These are phyloP conservation scores for Daubentonia madagascariensis DNA, from an alignment of 2,113 vertebrate species.

Conservation along the genomic window DNA sequence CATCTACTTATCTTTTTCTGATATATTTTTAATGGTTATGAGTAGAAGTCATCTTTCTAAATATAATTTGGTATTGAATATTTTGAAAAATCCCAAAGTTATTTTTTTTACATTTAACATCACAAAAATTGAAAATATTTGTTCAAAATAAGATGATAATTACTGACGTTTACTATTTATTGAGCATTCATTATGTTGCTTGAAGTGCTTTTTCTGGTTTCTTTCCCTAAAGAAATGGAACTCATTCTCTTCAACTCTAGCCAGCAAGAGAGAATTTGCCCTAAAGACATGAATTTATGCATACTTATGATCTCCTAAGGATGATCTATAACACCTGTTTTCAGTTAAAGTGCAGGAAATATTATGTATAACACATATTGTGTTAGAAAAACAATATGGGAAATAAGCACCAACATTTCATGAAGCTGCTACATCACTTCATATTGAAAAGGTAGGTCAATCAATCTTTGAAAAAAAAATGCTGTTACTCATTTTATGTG, in stretches of 20 bases:
- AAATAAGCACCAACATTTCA: constrained; percentile 33
- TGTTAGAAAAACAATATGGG: constrained; percentile 24
- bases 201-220: not conserved
- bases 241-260: not conserved
- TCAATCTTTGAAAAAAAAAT: constrained; percentile 2
- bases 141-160: not conserved
- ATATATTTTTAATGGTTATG: not conserved
- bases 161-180: not conserved
- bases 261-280: not conserved
- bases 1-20: not conserved
- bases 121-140: not conserved
- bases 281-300: constrained; percentile 26
- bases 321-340: constrained; percentile 45
- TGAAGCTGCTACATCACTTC: constrained; percentile 14
- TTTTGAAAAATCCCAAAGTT: not conserved
- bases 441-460: constrained; percentile 8
- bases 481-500: not conserved
- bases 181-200: not conserved
- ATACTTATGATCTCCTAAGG: not conserved
- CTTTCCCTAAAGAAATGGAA: not conserved
- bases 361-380: not conserved
- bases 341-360: constrained; percentile 48
- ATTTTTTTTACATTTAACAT: not conserved
- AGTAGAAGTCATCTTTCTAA: not conserved
- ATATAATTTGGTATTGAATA: not conserved